These are phyloP conservation scores for Notoglanidium macrostoma DNA, from an alignment of 2,797 vertebrate genomes.

Conservation along the genomic window DNA sequence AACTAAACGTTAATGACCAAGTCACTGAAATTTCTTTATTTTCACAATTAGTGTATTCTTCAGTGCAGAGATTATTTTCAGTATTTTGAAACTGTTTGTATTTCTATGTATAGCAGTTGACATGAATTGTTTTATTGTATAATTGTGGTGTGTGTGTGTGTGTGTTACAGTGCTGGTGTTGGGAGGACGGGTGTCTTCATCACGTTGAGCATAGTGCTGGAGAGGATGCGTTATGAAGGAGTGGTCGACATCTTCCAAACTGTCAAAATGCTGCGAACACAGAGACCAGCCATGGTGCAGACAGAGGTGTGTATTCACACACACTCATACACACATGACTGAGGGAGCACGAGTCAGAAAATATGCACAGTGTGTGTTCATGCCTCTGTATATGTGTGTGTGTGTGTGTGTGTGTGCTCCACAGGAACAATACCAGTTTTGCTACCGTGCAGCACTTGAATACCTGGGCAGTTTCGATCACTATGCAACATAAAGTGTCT, in stretches of 20 bases:
- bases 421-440: conserved; percentile 99
- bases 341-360: not conserved
- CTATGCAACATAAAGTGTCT: conserved; percentile 97
- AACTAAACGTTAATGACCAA: not conserved
- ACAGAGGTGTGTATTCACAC: conserved; percentile 84
- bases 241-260: conserved; percentile 99
- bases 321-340: not conserved
- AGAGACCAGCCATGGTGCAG: conserved; percentile 98
- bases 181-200: conserved; percentile 98
- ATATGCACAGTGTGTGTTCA: not conserved
- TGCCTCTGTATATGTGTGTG: not conserved
- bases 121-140: not conserved
- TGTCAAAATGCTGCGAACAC: conserved; percentile 98
- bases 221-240: conserved; percentile 99
- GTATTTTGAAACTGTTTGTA: not conserved
- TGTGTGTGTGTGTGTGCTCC: not conserved
- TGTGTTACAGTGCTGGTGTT: conserved; percentile 85
- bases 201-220: conserved; percentile 96
- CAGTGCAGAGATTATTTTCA: not conserved
- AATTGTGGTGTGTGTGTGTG: conserved; percentile 36
- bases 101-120: not conserved
- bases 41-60: not conserved
- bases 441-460: conserved; percentile 95
- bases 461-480: conserved; percentile 99
- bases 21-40: not conserved